Percentiles rank a stretch among this genome's conserved stretches.
phyloP scores from a whole-genome alignment of 2,888 invertebrate species.

The Drosophila neonasuta region DNA sequence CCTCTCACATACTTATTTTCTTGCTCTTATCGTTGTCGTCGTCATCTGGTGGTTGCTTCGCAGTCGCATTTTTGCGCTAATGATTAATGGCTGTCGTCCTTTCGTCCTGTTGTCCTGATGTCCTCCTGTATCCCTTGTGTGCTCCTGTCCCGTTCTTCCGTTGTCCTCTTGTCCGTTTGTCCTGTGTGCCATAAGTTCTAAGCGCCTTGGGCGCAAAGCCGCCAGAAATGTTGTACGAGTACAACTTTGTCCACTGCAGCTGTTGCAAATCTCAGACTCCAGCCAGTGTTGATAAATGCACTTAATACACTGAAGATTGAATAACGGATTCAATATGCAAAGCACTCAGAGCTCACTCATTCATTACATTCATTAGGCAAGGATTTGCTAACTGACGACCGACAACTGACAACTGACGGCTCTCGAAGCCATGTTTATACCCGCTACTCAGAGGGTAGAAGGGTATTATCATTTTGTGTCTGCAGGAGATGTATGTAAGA shows the following conservation, averaged over 20 bases:
- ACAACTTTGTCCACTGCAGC: slow-evolving; percentile 64
- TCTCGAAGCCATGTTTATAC: slow-evolving; percentile 18
- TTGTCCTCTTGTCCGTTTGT: slow-evolving; percentile 11
- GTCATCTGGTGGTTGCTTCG: slow-evolving; percentile 49
- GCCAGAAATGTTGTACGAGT: slow-evolving; percentile 51
- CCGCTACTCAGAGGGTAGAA: too few relatives aligned
- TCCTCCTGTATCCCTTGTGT: slow-evolving; percentile 9
- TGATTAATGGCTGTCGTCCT: slow-evolving; percentile 68
- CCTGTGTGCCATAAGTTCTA: slow-evolving; percentile 30
- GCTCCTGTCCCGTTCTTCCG: background rate
- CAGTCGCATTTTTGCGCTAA: slow-evolving; percentile 67
- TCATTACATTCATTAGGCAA: slow-evolving; percentile 49
- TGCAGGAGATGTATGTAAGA: too few relatives aligned
- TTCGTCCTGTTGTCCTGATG: too few relatives aligned
- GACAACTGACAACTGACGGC: background rate
- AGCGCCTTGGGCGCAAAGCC: slow-evolving; percentile 52
- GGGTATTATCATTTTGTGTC: too few relatives aligned
- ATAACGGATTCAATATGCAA: slow-evolving; percentile 7
- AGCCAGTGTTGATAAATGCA: slow-evolving; percentile 71
- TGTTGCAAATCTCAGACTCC: slow-evolving; percentile 71
- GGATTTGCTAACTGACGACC: slow-evolving; percentile 41
- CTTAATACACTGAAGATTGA: slow-evolving; percentile 61
- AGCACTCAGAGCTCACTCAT: slow-evolving; percentile 13
- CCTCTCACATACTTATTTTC: background rate
- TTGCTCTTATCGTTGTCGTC: slow-evolving; percentile 13